Percentiles rank a stretch among this genome's conserved stretches.
phyloP scores from a whole-genome alignment of 2,797 vertebrate genomes.

The Euthynnus affinis region DNA sequence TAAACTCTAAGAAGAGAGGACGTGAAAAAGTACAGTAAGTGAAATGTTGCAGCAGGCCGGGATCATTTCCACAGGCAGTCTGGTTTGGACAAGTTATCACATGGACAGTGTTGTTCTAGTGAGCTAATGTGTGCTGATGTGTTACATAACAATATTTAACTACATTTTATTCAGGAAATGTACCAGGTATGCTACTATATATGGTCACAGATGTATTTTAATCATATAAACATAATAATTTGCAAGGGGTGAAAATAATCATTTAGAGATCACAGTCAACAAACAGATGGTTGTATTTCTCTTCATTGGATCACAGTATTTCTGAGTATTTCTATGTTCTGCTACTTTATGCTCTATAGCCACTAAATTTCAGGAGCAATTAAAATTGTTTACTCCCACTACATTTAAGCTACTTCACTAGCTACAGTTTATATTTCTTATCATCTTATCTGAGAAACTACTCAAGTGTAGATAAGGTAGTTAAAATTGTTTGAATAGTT shows the following conservation, averaged over 20 bases:
- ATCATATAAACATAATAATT: conserved; percentile 18
- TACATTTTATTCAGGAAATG: neutral
- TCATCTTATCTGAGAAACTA: neutral
- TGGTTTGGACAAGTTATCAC: conserved; percentile 42
- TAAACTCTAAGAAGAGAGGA: neutral
- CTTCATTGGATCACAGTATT: neutral
- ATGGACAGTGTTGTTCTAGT: neutral
- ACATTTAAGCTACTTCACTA: neutral
- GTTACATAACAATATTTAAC: conserved; percentile 27
- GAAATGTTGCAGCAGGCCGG: neutral
- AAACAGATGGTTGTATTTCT: neutral
- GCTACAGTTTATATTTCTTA: neutral
- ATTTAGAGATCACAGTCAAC: neutral
- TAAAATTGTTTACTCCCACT: neutral
- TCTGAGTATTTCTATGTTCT: neutral
- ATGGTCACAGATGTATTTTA: neutral
- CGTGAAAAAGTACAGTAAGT: no score
- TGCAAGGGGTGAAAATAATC: neutral
- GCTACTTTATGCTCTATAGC: neutral
- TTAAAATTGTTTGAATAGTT: neutral
- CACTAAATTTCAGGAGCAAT: no score
- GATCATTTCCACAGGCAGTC: conserved; percentile 7
- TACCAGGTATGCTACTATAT: conserved; percentile 14
- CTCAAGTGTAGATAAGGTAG: neutral
- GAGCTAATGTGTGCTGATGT: neutral